A percentile compares a stretch with the other conserved stretches of the same genome.
phyloP scores from a whole-genome alignment of 2,888 invertebrate genomes.

The Blastobasis lacticolella region DNA sequence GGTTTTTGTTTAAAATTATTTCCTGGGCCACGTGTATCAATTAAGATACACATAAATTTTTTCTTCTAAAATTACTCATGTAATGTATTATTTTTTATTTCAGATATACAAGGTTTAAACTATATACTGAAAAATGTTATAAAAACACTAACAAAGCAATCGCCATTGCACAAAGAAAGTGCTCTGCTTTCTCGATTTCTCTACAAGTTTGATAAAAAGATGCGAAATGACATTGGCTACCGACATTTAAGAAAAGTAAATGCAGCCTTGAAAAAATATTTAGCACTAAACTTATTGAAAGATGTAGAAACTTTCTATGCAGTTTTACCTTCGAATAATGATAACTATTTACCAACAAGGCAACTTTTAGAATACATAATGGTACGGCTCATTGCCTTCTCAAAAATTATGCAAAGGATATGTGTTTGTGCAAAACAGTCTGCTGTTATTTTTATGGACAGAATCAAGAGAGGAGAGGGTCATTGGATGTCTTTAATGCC shows the following conservation, averaged over 20 bases:
- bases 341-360: constrained; percentile 64
- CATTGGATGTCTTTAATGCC: constrained; percentile 73
- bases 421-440: constrained; percentile 61
- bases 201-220: constrained; percentile 75
- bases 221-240: constrained; percentile 73
- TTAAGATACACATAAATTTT: too few species aligned
- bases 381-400: constrained; percentile 68
- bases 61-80: neutral
- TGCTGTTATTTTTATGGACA: constrained; percentile 63
- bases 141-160: constrained; percentile 50
- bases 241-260: constrained; percentile 71
- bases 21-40: too few species aligned
- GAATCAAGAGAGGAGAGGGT: constrained; percentile 69
- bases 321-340: constrained; percentile 36
- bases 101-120: constrained; percentile 42
- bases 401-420: constrained; percentile 69
- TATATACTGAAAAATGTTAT: constrained; percentile 36
- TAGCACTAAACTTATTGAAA: constrained; percentile 56
- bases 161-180: constrained; percentile 68
- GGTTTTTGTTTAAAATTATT: too few species aligned
- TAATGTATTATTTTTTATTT: constrained; percentile 16
- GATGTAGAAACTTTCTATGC: constrained; percentile 48
- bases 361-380: constrained; percentile 76
- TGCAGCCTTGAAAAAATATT: constrained; percentile 64
- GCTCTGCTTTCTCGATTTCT: constrained; percentile 70